These are phyloP conservation scores for Leuciscus idus DNA, from an alignment of 2,113 vertebrate species.

Conservation along the genomic window DNA sequence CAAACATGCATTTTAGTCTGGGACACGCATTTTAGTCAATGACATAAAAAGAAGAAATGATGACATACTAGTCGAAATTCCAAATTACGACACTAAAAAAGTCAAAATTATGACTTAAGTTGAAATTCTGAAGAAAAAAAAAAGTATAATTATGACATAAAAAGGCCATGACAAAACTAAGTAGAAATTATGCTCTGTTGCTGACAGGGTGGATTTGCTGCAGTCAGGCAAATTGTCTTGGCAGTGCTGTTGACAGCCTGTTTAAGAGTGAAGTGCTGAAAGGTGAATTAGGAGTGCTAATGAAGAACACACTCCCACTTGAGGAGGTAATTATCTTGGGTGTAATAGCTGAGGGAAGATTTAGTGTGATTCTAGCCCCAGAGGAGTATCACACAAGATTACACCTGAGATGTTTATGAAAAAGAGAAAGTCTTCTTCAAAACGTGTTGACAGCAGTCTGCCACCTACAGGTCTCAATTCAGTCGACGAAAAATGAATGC, in stretches of 20 bases:
- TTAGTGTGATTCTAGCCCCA: conserved; percentile 66
- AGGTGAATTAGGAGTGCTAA: conserved; percentile 77
- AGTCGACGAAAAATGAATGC: conserved; percentile 18
- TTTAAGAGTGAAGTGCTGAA: conserved; percentile 70
- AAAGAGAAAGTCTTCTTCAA: conserved; percentile 48
- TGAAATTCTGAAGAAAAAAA: no score
- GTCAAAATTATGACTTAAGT: no score
- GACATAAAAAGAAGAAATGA: no score
- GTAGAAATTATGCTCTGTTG: background rate
- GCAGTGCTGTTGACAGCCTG: conserved; percentile 70
- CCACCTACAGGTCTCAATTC: conserved; percentile 47
- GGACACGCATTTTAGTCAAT: no score
- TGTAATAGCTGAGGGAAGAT: conserved; percentile 67
- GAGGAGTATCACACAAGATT: conserved; percentile 64
- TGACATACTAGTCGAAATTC: no score
- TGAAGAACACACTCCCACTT: conserved; percentile 73
- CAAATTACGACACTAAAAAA: no score
- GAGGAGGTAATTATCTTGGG: conserved; percentile 73
- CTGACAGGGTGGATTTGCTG: conserved; percentile 45
- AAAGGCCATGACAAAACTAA: no score
- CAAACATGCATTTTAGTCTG: no score
- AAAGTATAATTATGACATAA: no score
- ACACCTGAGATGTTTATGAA: conserved; percentile 68
- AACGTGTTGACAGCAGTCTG: conserved; percentile 62
- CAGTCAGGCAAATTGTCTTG: conserved; percentile 59